phyloP scores from a whole-genome alignment of 2,113 vertebrate genomes.

The Jacana jacana region DNA sequence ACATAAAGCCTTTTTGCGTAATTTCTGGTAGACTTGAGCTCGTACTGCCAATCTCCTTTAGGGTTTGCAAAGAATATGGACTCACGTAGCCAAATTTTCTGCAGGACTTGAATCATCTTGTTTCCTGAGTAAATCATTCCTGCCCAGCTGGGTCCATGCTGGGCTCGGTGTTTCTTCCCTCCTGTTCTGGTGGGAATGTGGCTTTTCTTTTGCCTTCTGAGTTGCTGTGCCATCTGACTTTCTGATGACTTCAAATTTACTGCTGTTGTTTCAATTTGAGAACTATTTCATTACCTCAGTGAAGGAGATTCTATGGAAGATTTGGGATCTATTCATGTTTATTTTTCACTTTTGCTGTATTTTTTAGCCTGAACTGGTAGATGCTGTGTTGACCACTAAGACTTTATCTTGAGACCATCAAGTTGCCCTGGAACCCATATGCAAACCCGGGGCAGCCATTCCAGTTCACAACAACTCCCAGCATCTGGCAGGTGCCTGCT shows the following conservation, averaged over 20 bases:
- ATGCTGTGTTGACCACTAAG: background rate
- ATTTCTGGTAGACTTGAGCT: background rate
- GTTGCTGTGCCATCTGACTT: background rate
- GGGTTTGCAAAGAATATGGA: background rate
- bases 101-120: background rate
- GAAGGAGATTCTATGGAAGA: background rate
- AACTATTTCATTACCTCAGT: background rate
- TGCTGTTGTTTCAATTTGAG: background rate
- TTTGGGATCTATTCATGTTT: background rate
- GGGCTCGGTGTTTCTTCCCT: background rate
- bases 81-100: background rate
- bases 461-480: background rate
- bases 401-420: background rate
- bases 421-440: background rate
- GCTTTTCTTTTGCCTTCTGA: background rate
- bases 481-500: background rate
- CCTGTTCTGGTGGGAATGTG: background rate
- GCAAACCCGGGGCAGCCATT: background rate
- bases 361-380: accelerated
- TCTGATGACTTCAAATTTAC: background rate
- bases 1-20: background rate
- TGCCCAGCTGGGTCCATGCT: background rate
- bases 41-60: background rate
- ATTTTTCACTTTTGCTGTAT: background rate
- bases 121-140: background rate